A percentile compares a stretch with the other conserved stretches of the same genome.
Evolutionary conservation across 2,888 invertebrate species (phyloP).

Genomic region (Limenitis camilla): DNA sequence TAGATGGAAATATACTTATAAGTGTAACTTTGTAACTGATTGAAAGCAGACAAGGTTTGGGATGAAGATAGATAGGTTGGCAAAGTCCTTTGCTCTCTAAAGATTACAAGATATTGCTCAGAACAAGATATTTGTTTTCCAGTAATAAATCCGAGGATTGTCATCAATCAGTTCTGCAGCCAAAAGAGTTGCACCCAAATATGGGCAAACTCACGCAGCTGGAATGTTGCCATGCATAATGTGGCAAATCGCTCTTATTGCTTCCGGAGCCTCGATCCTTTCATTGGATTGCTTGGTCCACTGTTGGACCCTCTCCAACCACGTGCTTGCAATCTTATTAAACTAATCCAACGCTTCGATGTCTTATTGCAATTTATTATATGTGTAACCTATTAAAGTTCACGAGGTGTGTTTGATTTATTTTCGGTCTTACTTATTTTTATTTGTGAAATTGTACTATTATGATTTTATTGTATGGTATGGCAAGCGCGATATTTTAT

Average conservation of each 20-base stretch:
- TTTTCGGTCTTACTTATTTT: neutral
- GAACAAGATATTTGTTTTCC: no score
- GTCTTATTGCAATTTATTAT: conserved; percentile 4
- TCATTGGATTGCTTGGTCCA: conserved; percentile 15
- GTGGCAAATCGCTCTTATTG: conserved; percentile 45
- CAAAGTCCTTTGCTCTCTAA: no score
- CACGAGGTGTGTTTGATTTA: neutral
- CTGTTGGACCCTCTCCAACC: conserved; percentile 26
- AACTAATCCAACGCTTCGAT: conserved; percentile 5
- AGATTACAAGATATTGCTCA: no score
- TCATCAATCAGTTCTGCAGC: conserved; percentile 14
- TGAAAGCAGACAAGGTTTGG: no score
- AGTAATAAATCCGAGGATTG: conserved; percentile 11
- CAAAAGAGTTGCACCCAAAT: conserved; percentile 13
- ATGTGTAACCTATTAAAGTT: neutral
- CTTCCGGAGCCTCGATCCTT: conserved; percentile 35
- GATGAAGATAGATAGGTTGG: no score
- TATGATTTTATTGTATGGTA: neutral
- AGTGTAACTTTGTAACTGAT: no score
- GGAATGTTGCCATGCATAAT: conserved; percentile 50
- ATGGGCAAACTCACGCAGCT: conserved; percentile 27
- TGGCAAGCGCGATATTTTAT: no score
- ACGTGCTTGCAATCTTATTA: conserved; percentile 21
- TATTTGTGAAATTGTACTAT: neutral
- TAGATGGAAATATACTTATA: no score